phyloP scores from a whole-genome alignment of 2,797 vertebrate genomes.

The Myotis findleyi region DNA sequence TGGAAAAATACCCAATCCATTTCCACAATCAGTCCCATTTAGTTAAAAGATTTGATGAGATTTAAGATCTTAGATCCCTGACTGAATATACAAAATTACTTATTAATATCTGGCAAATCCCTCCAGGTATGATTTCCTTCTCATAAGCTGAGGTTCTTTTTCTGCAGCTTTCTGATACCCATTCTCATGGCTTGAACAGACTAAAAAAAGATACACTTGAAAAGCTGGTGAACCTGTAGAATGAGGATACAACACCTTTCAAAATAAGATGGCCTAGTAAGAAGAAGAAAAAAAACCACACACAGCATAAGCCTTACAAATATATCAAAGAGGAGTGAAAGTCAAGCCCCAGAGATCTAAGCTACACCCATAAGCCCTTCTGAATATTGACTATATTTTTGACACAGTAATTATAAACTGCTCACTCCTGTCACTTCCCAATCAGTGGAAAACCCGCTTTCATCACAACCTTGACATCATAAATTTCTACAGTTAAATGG shows the following conservation, averaged over 20 bases:
- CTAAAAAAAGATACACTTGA: slow-evolving; percentile 8
- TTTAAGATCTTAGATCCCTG: background rate
- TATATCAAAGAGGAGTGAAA: background rate
- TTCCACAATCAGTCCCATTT: slow-evolving; percentile 17
- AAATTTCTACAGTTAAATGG: slow-evolving; percentile 16
- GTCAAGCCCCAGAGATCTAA: background rate
- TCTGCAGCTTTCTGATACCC: slow-evolving; percentile 16
- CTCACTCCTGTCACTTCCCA: background rate
- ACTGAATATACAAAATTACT: slow-evolving; percentile 20
- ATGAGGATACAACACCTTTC: background rate
- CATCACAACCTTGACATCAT: background rate
- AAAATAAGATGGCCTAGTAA: background rate
- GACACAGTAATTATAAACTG: slow-evolving; percentile 15
- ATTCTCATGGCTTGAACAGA: background rate
- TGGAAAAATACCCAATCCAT: slow-evolving; percentile 6
- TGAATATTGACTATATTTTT: slow-evolving; percentile 35
- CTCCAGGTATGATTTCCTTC: slow-evolving; percentile 44
- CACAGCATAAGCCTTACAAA: slow-evolving; percentile 11
- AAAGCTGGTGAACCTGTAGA: slow-evolving; percentile 21
- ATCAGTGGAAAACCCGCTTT: background rate
- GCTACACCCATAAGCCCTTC: background rate
- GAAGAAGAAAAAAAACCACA: background rate
- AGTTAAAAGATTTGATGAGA: slow-evolving; percentile 42
- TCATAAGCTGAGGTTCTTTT: slow-evolving; percentile 39
- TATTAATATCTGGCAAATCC: slow-evolving; percentile 28